These are phyloP conservation scores for Drosophila ambigua DNA, from an alignment of 1,140 invertebrate species.

Conservation along the genomic window DNA sequence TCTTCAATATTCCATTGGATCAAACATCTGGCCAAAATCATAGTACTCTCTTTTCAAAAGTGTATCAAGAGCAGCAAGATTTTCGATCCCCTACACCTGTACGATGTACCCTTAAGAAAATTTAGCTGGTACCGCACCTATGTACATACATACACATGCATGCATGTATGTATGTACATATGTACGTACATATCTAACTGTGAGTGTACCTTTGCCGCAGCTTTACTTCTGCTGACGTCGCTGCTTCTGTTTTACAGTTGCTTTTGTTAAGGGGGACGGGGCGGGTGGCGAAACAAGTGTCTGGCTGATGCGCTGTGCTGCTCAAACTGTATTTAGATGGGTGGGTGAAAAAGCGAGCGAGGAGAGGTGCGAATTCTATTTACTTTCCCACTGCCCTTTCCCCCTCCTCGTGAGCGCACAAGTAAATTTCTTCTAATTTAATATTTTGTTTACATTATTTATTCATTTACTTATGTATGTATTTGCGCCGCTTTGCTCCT, in stretches of 20 bases:
- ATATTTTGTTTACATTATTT: slow-evolving; percentile 82
- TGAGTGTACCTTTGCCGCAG: no score
- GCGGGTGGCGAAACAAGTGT: slow-evolving; percentile 1
- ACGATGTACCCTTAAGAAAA: no score
- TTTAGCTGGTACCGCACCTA: no score
- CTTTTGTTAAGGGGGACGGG: neutral
- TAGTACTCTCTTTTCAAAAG: neutral
- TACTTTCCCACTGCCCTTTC: slow-evolving; percentile 13
- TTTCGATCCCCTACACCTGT: no score
- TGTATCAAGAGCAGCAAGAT: no score
- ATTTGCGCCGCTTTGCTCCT: slow-evolving; percentile 58
- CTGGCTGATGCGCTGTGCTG: slow-evolving; percentile 19
- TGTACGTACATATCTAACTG: no score
- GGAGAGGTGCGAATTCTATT: slow-evolving; percentile 32
- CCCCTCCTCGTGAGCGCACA: slow-evolving; percentile 43
- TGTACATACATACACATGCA: neutral
- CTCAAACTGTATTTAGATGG: neutral
- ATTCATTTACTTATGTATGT: slow-evolving; percentile 80
- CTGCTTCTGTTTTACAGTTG: slow-evolving; percentile 11
- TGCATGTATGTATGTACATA: neutral
- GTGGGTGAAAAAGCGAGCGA: slow-evolving; percentile 10
- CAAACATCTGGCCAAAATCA: neutral
- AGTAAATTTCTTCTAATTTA: slow-evolving; percentile 82
- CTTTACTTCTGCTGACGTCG: no score
- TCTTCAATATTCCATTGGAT: no score